Evolutionary conservation across 2,888 invertebrate genomes (phyloP).

Genomic region (Zaprionus obscuricornis): DNA sequence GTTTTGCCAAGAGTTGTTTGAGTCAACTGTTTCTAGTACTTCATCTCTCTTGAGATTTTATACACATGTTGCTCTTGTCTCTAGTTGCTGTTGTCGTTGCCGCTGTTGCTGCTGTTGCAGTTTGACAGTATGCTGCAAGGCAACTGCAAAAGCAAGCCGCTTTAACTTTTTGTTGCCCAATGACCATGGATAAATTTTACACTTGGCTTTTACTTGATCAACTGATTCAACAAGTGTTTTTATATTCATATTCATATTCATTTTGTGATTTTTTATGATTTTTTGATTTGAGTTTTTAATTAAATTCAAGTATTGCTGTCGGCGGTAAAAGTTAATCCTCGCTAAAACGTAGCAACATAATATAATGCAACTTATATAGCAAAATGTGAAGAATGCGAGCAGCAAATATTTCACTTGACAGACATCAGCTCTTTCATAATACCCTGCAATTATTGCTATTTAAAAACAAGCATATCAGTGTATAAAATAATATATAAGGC

Average conservation of each 20-base stretch:
- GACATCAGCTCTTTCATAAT: too few species aligned
- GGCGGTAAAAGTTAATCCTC: constrained; percentile 54
- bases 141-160: constrained; percentile 8
- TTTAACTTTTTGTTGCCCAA: constrained; percentile 10
- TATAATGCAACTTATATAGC: too few species aligned
- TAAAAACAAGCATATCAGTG: too few species aligned
- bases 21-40: constrained; percentile 16
- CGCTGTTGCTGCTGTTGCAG: not conserved
- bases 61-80: too few species aligned
- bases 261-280: constrained; percentile 13
- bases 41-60: not conserved
- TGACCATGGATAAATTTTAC: constrained; percentile 36
- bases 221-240: constrained; percentile 6
- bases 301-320: constrained; percentile 28
- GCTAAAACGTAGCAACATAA: too few species aligned
- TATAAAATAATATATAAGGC: too few species aligned
- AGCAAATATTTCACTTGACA: too few species aligned
- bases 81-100: constrained; percentile 5
- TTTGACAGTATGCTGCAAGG: constrained; percentile 23
- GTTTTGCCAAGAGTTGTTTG: constrained; percentile 22
- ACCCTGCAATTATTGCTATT: too few species aligned
- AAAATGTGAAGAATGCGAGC: too few species aligned
- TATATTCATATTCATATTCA: constrained; percentile 15
- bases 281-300: constrained; percentile 40
- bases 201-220: constrained; percentile 1